phyloP scores from a whole-genome alignment of 2,888 invertebrate genomes.

The Tachina lurida region DNA sequence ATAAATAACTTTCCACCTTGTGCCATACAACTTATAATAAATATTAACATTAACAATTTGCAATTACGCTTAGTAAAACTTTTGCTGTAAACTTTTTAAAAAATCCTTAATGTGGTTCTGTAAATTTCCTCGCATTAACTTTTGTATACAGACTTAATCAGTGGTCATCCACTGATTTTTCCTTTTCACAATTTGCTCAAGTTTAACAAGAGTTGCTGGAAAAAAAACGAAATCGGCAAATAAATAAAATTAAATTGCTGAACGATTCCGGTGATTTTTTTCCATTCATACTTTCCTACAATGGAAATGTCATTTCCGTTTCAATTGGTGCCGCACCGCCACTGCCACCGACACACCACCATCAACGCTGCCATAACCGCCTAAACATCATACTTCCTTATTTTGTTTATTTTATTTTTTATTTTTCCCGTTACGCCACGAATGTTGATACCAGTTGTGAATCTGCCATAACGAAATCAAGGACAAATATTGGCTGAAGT shows the following conservation, averaged over 20 bases:
- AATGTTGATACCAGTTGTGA: constrained; percentile 65
- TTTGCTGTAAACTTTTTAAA: neutral
- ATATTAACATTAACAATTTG: neutral
- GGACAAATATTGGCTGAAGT: constrained; percentile 70
- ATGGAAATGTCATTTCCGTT: constrained; percentile 62
- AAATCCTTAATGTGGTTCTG: neutral
- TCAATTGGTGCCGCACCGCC: constrained; percentile 26
- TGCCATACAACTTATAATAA: neutral
- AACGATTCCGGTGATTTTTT: constrained; percentile 62
- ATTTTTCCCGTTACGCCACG: neutral
- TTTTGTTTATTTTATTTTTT: neutral
- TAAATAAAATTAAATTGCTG: constrained; percentile 66
- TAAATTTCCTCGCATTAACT: neutral
- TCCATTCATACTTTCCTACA: constrained; percentile 50
- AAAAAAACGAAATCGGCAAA: constrained; percentile 17
- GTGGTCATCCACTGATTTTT: constrained; percentile 5
- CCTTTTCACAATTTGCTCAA: neutral
- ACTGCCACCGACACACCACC: neutral
- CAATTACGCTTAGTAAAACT: neutral
- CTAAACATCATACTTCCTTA: constrained; percentile 34
- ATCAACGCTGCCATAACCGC: neutral
- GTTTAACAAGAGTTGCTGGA: neutral
- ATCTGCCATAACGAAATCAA: constrained; percentile 67
- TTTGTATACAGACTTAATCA: constrained; percentile 10
- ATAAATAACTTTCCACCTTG: too few species aligned